phyloP scores from a whole-genome alignment of 1,140 invertebrate species.

The Sarcophaga peregrina region DNA sequence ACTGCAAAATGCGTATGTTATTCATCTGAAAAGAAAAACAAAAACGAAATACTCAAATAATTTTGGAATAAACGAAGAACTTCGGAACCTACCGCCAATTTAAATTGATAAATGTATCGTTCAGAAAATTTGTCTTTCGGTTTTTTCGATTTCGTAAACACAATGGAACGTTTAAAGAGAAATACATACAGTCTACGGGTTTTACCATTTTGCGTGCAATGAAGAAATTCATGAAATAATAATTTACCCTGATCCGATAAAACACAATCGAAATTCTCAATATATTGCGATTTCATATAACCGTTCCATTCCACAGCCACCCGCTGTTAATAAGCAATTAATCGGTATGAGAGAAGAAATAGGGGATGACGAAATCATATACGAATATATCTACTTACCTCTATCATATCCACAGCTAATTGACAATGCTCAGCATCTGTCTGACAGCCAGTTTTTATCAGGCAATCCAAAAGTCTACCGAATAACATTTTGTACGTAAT shows the following conservation, averaged over 20 bases:
- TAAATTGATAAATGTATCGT: not conserved
- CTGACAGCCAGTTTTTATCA: too few relatives aligned
- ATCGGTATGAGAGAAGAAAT: too few relatives aligned
- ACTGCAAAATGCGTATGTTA: not conserved
- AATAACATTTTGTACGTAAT: too few relatives aligned
- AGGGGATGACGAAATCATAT: too few relatives aligned
- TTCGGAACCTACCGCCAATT: not conserved
- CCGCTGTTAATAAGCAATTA: too few relatives aligned
- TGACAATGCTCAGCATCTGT: not conserved
- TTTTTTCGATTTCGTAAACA: not conserved
- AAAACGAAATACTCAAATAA: not conserved
- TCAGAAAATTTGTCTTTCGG: not conserved
- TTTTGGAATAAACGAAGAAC: not conserved
- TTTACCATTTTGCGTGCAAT: not conserved
- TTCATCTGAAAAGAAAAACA: not conserved
- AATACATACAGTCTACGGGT: not conserved
- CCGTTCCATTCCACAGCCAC: too few relatives aligned
- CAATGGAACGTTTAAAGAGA: not conserved
- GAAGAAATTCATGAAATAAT: not conserved
- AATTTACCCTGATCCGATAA: conserved; percentile 14
- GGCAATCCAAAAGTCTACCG: too few relatives aligned
- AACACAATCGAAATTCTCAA: not conserved
- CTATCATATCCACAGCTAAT: not conserved
- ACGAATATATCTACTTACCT: not conserved
- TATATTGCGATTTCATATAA: not conserved